Evolutionary conservation across 2,888 invertebrate genomes (phyloP).

Genomic region (Pyrrhia umbra): DNA sequence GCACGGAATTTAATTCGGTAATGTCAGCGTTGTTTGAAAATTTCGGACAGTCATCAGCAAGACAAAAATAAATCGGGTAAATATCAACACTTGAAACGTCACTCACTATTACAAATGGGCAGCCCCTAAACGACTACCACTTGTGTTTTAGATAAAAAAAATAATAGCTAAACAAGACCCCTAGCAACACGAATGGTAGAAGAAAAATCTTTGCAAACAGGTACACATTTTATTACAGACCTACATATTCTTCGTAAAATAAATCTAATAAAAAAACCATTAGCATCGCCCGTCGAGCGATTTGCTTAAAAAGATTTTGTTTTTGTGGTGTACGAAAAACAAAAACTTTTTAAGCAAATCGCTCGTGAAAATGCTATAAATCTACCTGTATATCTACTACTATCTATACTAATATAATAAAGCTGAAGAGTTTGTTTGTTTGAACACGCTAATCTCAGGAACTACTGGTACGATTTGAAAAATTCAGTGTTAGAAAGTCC

Average conservation of each 20-base stretch:
- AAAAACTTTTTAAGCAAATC: constrained; percentile 16
- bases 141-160: too few species aligned
- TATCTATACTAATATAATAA: neutral
- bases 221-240: neutral
- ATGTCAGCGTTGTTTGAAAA: constrained; percentile 2
- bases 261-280: neutral
- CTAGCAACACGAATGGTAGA: neutral
- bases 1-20: constrained; percentile 17
- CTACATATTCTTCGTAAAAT: neutral
- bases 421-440: neutral
- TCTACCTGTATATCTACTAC: too few species aligned
- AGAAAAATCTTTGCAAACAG: neutral
- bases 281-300: neutral
- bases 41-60: too few species aligned
- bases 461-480: too few species aligned
- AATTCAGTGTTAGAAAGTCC: too few species aligned
- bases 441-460: too few species aligned
- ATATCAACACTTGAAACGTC: too few species aligned
- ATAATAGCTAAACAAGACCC: neutral
- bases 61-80: too few species aligned
- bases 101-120: too few species aligned
- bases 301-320: too few species aligned
- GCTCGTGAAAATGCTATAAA: constrained; percentile 42
- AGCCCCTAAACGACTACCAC: too few species aligned
- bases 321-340: neutral